Conservation (phyloP, 2,113 vertebrate genomes). For the Chiloscyllium plagiosum region DNA sequence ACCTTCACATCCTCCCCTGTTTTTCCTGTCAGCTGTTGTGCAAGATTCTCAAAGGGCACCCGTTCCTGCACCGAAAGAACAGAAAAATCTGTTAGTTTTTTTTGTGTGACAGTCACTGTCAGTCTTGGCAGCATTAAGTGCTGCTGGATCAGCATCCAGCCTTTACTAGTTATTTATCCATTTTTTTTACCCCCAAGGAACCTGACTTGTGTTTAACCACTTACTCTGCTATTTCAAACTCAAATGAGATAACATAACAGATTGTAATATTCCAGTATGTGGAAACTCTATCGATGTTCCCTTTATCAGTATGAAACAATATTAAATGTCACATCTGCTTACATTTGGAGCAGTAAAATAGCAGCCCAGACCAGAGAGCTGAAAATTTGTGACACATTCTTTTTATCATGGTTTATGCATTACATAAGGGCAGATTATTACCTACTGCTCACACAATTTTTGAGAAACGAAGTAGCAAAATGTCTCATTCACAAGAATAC, state of each 20-base stretch:
- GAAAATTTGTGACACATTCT: constrained; percentile 63
- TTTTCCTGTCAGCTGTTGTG: constrained; percentile 81
- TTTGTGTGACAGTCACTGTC: constrained; percentile 38
- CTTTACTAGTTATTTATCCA: constrained; percentile 74
- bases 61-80: constrained; percentile 68
- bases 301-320: constrained; percentile 76
- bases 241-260: constrained; percentile 77
- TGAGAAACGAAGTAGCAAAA: constrained; percentile 62
- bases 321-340: constrained; percentile 96
- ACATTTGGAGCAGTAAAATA: constrained; percentile 90
- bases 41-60: constrained; percentile 84
- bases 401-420: constrained; percentile 95
- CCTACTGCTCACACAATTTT: constrained; percentile 83
- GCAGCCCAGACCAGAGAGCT: constrained; percentile 78
- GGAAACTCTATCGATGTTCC: constrained; percentile 78
- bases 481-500: not conserved
- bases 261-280: constrained; percentile 82
- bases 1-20: constrained; percentile 86
- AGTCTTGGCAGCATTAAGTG: constrained; percentile 45
- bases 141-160: constrained; percentile 59
- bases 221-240: constrained; percentile 72
- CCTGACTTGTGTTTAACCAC: constrained; percentile 64
- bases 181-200: constrained; percentile 61
- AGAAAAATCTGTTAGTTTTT: not conserved
- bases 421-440: constrained; percentile 87